Conservation (phyloP, 2,113 vertebrate species). For the Eudyptes chrysolophus region DNA sequence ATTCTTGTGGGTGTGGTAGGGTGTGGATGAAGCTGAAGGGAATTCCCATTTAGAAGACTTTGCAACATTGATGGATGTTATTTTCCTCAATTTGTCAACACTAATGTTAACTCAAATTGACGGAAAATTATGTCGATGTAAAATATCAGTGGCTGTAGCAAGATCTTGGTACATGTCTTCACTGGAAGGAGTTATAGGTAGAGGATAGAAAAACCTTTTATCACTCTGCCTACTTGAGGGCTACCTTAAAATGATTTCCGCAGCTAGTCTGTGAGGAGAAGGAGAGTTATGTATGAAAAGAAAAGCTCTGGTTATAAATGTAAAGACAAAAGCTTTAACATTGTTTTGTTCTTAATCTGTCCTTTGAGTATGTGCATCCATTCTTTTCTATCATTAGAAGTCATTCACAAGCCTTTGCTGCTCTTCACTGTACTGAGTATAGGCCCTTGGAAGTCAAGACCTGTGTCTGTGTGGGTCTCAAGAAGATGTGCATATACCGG, state of each 20-base stretch:
- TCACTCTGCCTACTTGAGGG: neutral
- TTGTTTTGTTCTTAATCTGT: neutral
- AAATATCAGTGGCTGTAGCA: neutral
- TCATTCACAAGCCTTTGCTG: neutral
- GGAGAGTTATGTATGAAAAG: neutral
- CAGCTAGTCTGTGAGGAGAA: neutral
- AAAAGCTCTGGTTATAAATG: neutral
- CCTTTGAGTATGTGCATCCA: neutral
- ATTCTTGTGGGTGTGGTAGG: neutral
- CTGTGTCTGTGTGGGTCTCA: neutral
- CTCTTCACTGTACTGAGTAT: neutral
- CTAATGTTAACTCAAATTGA: neutral
- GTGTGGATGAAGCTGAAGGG: neutral
- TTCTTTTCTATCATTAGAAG: neutral
- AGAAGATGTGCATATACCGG: neutral
- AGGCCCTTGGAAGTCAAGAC: neutral
- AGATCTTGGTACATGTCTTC: neutral
- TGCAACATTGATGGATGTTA: neutral
- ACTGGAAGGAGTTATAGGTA: neutral
- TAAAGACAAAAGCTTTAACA: neutral
- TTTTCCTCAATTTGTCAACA: neutral
- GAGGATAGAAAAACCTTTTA: neutral
- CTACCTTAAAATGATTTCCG: neutral
- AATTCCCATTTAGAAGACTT: neutral
- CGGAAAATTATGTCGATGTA: neutral